A percentile compares a stretch with the other conserved stretches of the same genome.
phyloP scores from a whole-genome alignment of 2,113 vertebrate genomes.

The Capra hircus region DNA sequence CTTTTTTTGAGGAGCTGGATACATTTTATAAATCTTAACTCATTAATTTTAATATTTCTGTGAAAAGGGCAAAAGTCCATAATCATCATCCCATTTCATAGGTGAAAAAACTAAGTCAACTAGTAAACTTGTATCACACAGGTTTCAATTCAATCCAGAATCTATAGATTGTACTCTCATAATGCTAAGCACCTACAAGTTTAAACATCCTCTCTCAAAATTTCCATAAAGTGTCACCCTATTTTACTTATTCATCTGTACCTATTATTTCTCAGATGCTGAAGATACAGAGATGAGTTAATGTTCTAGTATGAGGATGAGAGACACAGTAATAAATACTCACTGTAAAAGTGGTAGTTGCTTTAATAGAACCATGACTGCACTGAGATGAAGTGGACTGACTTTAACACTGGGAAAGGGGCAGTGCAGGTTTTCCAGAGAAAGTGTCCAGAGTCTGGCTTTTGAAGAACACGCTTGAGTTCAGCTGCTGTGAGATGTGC shows the following conservation, averaged over 20 bases:
- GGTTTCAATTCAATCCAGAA: neutral
- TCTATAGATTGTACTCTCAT: neutral
- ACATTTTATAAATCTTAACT: slow-evolving; percentile 27
- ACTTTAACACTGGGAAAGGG: neutral
- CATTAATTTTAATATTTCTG: slow-evolving; percentile 33
- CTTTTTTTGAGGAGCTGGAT: slow-evolving; percentile 31
- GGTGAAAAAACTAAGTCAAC: slow-evolving; percentile 17
- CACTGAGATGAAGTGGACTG: neutral
- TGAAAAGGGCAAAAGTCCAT: neutral
- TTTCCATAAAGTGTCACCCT: neutral
- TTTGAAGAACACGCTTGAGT: neutral
- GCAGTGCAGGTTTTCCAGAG: neutral
- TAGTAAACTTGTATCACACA: neutral
- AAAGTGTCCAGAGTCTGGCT: neutral
- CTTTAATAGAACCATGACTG: neutral
- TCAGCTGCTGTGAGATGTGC: neutral
- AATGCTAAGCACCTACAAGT: neutral
- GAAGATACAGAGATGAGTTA: neutral
- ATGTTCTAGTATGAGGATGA: neutral
- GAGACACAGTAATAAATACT: neutral
- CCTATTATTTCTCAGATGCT: neutral
- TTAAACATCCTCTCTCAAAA: neutral
- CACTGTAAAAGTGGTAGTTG: neutral
- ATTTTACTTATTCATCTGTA: neutral
- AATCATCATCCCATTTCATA: slow-evolving; percentile 31